Percentiles rank a stretch among this genome's conserved stretches.
Conservation (phyloP, 92 coral and sea anemone species). For the Pocillopora grandis region DNA sequence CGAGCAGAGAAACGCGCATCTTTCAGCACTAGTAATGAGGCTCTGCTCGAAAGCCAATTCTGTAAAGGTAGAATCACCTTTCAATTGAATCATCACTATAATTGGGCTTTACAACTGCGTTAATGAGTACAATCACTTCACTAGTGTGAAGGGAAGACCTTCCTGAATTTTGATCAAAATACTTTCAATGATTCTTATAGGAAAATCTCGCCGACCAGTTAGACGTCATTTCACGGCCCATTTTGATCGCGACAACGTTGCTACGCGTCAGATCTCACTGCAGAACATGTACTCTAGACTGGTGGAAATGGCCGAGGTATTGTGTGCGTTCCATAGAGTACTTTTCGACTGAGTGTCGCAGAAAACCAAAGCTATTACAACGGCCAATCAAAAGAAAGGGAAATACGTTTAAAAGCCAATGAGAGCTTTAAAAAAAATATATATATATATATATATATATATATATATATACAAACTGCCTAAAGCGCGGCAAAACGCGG, state of each 20-base stretch:
- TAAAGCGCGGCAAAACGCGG: too few species aligned
- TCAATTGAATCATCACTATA: neutral
- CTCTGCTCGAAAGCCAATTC: neutral
- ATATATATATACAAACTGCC: too few species aligned
- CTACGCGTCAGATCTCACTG: slow-evolving; percentile 85
- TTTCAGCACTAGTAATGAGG: too few species aligned
- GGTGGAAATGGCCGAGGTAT: slow-evolving; percentile 80
- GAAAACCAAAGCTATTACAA: too few species aligned
- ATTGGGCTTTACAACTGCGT: neutral
- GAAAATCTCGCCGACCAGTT: slow-evolving; percentile 75
- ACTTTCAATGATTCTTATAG: slow-evolving; percentile 9
- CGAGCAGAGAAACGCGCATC: too few species aligned
- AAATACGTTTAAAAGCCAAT: too few species aligned
- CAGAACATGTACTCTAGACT: slow-evolving; percentile 85
- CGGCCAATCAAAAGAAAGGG: too few species aligned
- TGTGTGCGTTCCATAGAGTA: neutral
- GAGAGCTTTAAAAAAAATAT: too few species aligned
- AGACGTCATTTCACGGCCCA: slow-evolving; percentile 96
- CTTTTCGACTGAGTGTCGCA: too few species aligned
- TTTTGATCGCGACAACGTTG: slow-evolving; percentile 97
- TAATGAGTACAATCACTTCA: neutral
- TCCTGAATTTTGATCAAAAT: neutral
- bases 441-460: too few species aligned
- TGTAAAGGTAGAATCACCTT: neutral
- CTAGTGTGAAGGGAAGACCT: neutral